phyloP scores from a whole-genome alignment of 2,797 vertebrate species.

The Melanotaenia trifasciata region DNA sequence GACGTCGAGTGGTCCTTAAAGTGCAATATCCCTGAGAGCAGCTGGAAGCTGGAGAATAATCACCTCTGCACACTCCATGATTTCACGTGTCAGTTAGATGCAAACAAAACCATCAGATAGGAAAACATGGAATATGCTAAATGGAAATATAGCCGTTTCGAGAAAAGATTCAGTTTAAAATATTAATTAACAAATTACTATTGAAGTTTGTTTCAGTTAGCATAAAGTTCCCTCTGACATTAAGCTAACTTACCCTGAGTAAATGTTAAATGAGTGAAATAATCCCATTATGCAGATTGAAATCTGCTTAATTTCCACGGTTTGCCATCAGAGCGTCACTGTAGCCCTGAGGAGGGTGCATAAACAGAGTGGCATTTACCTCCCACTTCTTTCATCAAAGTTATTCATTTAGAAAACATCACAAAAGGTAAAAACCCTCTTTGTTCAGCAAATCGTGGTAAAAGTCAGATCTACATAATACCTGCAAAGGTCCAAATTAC shows the following conservation, averaged over 20 bases:
- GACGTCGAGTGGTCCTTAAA: no score
- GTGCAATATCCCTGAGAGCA: no score
- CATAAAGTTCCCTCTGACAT: not conserved
- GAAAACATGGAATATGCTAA: no score
- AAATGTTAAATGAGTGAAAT: not conserved
- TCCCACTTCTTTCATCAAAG: constrained; percentile 29
- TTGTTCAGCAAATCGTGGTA: constrained; percentile 45
- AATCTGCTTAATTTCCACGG: not conserved
- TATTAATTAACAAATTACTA: no score
- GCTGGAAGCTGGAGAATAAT: no score
- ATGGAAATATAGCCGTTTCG: no score
- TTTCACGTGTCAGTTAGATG: no score
- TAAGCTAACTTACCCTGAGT: not conserved
- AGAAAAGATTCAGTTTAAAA: no score
- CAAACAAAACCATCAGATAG: no score
- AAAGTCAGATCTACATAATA: constrained; percentile 21
- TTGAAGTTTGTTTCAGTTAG: no score
- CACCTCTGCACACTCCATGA: no score
- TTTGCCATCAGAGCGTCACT: constrained; percentile 4
- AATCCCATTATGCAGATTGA: constrained; percentile 8
- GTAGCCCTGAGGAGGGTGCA: not conserved
- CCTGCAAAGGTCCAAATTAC: constrained; percentile 31
- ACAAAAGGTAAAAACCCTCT: constrained; percentile 8
- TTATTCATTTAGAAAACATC: constrained; percentile 33
- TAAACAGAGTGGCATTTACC: constrained; percentile 38